Base-by-base conservation (phyloP, 1,140 invertebrate genomes). In the Drosophila rufa region DNA sequence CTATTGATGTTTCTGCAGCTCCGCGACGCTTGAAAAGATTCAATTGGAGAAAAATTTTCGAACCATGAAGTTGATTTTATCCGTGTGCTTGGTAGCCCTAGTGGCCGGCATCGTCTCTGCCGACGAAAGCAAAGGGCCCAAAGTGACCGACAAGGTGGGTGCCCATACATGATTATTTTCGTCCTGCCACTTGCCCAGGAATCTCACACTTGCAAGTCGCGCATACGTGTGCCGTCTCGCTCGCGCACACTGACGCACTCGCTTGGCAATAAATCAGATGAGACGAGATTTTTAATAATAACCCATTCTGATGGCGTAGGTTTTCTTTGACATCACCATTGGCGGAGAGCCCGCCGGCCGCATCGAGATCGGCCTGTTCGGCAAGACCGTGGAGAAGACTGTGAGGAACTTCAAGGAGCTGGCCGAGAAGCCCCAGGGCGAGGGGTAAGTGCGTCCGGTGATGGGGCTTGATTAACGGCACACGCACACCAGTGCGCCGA, bases 351-450 rank as follows among this genome's bases (percentile, higher is more conserved):
- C 93, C 19, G 93, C 94, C 38, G 98, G 98, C 51, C 94, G 96
- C 51, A 95, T 99, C 83, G 97, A 96, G 66, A 98, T 99, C 93
- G 99, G 99, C 42, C 94, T 99, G 0, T 97, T 97, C 92, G 99
- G 99, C 25, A 98, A 98, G 92, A 99, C 98, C 57, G 99, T 99
- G 0, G 98, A 98, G 14, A 99, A 97, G 93, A 99, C 99, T 6
- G 97, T 95, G 0, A 94, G 96, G 75, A 99, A 99, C 93, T 99
- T 99, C 93, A 94, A 95, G 71, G 95, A 98, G 93, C 93, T 99
- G 45, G 96, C 97, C 14, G 94, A 96, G 81, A 97, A 96, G 92
- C 95, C 95, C 1, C 87, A 93, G 71, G 97, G 97, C 19, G 95
- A 98, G 93, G 97, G 97, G 90, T 93, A 76, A 91, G 92, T 81